Evolutionary conservation across 2,888 invertebrate species (phyloP).

Genomic region (Aricia artaxerxes): DNA sequence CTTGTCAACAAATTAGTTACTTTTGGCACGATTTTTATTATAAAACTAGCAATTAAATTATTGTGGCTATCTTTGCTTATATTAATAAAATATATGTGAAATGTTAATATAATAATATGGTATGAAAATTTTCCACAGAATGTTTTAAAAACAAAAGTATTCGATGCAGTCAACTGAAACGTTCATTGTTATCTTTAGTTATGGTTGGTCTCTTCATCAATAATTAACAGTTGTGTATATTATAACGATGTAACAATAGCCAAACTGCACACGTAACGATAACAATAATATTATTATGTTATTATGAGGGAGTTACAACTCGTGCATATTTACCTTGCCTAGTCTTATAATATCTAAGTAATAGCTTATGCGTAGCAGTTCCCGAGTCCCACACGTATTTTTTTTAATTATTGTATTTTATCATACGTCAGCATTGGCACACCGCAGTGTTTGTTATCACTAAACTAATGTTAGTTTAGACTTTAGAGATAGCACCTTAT

Average conservation of each 20-base stretch:
- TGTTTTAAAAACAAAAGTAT: background rate
- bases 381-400: too few species aligned
- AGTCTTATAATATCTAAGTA: too few species aligned
- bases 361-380: too few species aligned
- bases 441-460: background rate
- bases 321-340: too few species aligned
- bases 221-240: background rate
- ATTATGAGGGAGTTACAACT: too few species aligned
- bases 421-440: conserved; percentile 13
- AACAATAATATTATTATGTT: too few species aligned
- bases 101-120: background rate
- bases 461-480: background rate
- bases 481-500: conserved; percentile 25
- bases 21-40: too few species aligned
- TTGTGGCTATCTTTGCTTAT: too few species aligned
- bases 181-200: background rate
- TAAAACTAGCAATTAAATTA: too few species aligned
- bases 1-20: too few species aligned
- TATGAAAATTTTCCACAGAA: background rate
- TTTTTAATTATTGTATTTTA: background rate
- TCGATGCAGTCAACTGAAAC: background rate
- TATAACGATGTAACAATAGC: background rate
- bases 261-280: background rate
- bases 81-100: too few species aligned
- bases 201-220: background rate